phyloP scores from a whole-genome alignment of 2,888 invertebrate genomes.

The Melanostoma scalare region DNA sequence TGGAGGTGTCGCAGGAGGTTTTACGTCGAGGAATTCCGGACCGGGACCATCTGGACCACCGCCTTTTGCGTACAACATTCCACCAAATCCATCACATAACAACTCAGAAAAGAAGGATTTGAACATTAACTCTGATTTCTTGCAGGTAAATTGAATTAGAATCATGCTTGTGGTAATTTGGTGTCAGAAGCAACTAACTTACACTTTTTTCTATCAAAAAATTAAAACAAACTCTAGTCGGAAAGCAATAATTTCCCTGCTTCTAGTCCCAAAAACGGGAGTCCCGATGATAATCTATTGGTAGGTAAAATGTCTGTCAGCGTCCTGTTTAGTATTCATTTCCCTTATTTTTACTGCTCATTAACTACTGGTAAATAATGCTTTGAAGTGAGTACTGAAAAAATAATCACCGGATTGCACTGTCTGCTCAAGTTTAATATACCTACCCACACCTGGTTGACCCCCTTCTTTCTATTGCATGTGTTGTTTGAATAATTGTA shows the following conservation, averaged over 20 bases:
- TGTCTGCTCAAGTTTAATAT: constrained; percentile 46
- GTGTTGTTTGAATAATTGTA: constrained; percentile 62
- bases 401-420: constrained; percentile 72
- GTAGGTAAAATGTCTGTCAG: constrained; percentile 83
- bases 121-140: constrained; percentile 84
- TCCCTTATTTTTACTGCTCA: constrained; percentile 68
- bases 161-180: neutral
- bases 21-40: constrained; percentile 14
- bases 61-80: constrained; percentile 85
- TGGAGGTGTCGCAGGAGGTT: constrained; percentile 71
- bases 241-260: constrained; percentile 84
- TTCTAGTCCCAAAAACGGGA: constrained; percentile 87
- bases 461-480: constrained; percentile 40
- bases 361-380: constrained; percentile 75
- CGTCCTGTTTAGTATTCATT: constrained; percentile 43
- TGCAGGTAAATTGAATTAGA: constrained; percentile 81
- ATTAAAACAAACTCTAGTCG: constrained; percentile 83
- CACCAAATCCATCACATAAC: constrained; percentile 82
- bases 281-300: constrained; percentile 88
- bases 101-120: constrained; percentile 85
- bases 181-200: constrained; percentile 28
- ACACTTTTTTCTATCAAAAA: constrained; percentile 30
- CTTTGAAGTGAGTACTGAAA: constrained; percentile 52
- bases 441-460: constrained; percentile 18
- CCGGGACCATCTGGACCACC: constrained; percentile 73